Conservation (phyloP, 2,797 vertebrate species). For the Melanotaenia pygmaea region DNA sequence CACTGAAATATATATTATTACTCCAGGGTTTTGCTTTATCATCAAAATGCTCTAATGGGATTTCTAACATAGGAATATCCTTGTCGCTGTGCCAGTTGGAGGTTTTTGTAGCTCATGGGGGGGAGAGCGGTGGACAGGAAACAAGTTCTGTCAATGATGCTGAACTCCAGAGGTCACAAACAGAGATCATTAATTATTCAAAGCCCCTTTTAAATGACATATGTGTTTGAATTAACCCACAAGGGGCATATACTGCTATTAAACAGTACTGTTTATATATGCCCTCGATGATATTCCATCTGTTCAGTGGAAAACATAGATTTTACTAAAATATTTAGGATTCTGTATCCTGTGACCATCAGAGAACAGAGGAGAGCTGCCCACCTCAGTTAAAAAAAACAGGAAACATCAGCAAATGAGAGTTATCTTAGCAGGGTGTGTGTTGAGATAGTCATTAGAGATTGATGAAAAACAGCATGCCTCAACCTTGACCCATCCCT, state of each 20-base stretch:
- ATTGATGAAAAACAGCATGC: conserved; percentile 57
- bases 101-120: neutral
- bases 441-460: conserved; percentile 46
- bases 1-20: neutral
- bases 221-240: conserved; percentile 55
- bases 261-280: conserved; percentile 39
- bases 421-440: conserved; percentile 16
- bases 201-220: conserved; percentile 48
- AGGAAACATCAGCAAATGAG: conserved; percentile 28
- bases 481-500: conserved; percentile 60
- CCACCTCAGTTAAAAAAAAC: conserved; percentile 15
- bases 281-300: conserved; percentile 23
- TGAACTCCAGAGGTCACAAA: conserved; percentile 53
- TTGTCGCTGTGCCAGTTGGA: neutral
- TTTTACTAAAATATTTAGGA: conserved; percentile 30
- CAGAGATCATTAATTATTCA: conserved; percentile 59
- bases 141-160: conserved; percentile 38
- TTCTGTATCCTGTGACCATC: conserved; percentile 28
- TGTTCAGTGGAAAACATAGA: conserved; percentile 23
- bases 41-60: neutral
- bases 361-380: conserved; percentile 6
- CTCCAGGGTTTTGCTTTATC: neutral
- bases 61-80: neutral
- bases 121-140: conserved; percentile 36
- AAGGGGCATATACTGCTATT: conserved; percentile 46